These are phyloP conservation scores for Picus viridis DNA, from an alignment of 2,797 vertebrate species.

Conservation along the genomic window DNA sequence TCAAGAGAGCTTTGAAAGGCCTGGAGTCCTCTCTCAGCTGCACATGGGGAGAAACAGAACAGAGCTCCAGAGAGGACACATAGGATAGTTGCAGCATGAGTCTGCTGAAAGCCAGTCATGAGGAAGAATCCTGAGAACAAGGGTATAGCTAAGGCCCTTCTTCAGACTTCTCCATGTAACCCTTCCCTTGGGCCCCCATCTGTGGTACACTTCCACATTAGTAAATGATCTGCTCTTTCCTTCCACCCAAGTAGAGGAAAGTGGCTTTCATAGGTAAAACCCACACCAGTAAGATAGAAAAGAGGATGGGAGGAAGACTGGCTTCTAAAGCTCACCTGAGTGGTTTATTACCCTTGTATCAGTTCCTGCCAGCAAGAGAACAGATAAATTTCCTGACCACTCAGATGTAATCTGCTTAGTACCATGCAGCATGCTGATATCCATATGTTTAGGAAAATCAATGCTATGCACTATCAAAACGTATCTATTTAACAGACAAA, in stretches of 20 bases:
- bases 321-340: neutral
- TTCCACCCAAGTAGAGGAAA: neutral
- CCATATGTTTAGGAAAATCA: neutral
- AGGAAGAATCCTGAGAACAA: neutral
- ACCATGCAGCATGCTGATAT: neutral
- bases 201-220: neutral
- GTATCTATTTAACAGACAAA: neutral
- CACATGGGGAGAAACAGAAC: neutral
- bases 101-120: neutral
- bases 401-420: neutral
- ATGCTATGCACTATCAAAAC: neutral
- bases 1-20: neutral
- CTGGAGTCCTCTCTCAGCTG: neutral
- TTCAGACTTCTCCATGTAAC: neutral
- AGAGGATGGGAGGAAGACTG: neutral
- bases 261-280: neutral
- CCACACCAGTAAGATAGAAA: neutral
- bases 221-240: neutral
- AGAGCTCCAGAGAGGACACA: neutral
- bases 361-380: neutral
- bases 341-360: neutral
- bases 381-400: neutral
- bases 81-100: rapidly evolving
- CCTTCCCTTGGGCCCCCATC: neutral
- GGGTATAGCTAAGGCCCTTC: neutral